Conservation (phyloP, 2,113 vertebrate species). For the Calonectris borealis region DNA sequence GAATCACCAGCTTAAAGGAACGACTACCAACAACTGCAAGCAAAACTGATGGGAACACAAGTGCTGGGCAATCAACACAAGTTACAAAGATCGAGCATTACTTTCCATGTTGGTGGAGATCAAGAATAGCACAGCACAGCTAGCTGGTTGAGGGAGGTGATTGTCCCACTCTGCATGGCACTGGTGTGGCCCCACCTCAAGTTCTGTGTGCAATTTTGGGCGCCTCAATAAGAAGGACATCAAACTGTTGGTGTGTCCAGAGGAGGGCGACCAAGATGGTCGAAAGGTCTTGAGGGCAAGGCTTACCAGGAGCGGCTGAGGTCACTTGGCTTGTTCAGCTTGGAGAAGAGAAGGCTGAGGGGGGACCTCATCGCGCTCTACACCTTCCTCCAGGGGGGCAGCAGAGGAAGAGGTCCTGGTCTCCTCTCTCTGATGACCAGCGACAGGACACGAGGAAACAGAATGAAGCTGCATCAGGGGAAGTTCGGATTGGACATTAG, state of each 20-base stretch:
- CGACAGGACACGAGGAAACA: rapidly evolving
- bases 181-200: no score
- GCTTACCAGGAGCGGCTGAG: background rate
- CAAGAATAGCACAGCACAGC: background rate
- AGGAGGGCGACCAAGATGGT: background rate
- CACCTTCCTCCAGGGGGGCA: background rate
- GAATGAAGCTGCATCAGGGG: background rate
- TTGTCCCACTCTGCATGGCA: background rate
- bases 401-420: background rate
- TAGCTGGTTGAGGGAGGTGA: background rate
- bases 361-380: background rate
- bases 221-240: background rate
- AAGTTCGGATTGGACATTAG: background rate
- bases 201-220: background rate
- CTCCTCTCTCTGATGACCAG: background rate
- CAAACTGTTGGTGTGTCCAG: background rate
- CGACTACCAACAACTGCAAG: background rate
- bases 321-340: background rate
- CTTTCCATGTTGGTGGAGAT: background rate
- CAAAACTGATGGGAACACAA: background rate
- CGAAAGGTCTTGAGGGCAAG: background rate
- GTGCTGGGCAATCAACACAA: background rate
- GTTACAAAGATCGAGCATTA: background rate
- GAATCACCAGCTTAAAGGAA: background rate
- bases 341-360: background rate